Percentiles rank a stretch among this genome's conserved stretches.
Evolutionary conservation across 2,113 vertebrate genomes (phyloP).

Genomic region (Eulemur rufifrons): DNA sequence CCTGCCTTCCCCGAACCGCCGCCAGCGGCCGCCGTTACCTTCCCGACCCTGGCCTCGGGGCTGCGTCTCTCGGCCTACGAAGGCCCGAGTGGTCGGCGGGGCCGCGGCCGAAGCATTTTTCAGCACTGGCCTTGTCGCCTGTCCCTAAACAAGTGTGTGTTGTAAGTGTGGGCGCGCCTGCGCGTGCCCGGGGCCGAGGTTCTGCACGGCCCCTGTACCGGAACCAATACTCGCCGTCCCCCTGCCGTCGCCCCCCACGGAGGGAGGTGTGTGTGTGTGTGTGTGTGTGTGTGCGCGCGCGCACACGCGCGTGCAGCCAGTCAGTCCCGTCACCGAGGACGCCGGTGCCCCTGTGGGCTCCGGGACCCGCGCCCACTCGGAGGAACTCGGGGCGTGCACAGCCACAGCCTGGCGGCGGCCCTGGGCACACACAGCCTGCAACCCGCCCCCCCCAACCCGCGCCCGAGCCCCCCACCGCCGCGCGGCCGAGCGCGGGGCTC

Average conservation of each 20-base stretch:
- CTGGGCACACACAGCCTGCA: background rate
- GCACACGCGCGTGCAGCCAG: no score
- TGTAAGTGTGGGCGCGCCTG: slow-evolving; percentile 43
- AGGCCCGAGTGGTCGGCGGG: background rate
- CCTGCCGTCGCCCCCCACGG: background rate
- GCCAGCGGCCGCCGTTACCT: background rate
- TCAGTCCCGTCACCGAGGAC: background rate
- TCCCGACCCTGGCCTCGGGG: background rate
- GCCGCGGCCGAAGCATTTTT: background rate
- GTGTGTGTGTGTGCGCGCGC: background rate
- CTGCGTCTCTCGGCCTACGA: background rate
- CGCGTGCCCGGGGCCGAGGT: background rate
- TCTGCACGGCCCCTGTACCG: background rate
- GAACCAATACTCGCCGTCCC: background rate
- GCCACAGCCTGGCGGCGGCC: background rate
- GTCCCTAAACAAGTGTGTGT: slow-evolving; percentile 42
- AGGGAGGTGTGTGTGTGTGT: background rate
- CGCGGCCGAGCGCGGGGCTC: background rate
- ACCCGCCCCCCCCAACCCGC: background rate
- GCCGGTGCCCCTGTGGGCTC: background rate
- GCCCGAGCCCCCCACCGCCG: background rate
- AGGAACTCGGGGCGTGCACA: background rate
- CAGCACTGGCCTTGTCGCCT: background rate
- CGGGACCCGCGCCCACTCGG: background rate
- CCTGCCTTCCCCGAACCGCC: background rate